Base-by-base conservation (phyloP, 2,113 vertebrate genomes). In the Narcine bancroftii region DNA sequence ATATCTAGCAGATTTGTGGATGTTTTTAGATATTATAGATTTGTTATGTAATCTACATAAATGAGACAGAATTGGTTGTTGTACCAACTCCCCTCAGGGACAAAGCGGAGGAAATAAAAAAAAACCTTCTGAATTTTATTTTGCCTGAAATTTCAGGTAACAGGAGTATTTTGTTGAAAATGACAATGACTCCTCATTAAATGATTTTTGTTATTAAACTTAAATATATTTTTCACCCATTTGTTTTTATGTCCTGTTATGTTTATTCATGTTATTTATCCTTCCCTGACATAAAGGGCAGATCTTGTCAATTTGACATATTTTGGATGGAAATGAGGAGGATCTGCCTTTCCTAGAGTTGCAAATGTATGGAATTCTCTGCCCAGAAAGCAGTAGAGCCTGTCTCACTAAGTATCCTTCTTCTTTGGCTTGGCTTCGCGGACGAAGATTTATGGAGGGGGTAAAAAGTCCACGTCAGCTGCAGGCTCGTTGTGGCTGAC, bases 11-110 rank as follows among this genome's bases (percentile, higher is more conserved):
- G 81, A 60, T 87, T 87, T 60, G 81, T 60, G 60, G 33, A 60
- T 87, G n/a, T 87, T 87, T 87, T 60, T 29, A 87, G 50, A 60
- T 87, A 60, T 87, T 87, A 63, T 33, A 53, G 81, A 60, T 60
- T 60, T 60, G 81, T 87, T 87, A 50, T 63, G 15, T 87, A 53
- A 87, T 87, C 81, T 87, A 53, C 17, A 33, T 19, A 87, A 87
- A 87, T 87, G 81, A 87, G 81, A 87, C 53, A 60, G 81, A 60
- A 63, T 87, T 87, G 81, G 33, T n/a, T 42, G 81, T 87, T 50
- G 81, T 53, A 87, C n/a, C 53, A 87, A 60, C 53, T 87, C 15
- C 53, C 81, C 56, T 60, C 53, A 36, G 53, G 53, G 81, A 60
- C 53, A 87, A 87, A 87, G 60, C 60, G 60, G 50, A 50, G 77